Conservation (phyloP, 2,113 vertebrate species). For the Mesocricetus auratus region DNA sequence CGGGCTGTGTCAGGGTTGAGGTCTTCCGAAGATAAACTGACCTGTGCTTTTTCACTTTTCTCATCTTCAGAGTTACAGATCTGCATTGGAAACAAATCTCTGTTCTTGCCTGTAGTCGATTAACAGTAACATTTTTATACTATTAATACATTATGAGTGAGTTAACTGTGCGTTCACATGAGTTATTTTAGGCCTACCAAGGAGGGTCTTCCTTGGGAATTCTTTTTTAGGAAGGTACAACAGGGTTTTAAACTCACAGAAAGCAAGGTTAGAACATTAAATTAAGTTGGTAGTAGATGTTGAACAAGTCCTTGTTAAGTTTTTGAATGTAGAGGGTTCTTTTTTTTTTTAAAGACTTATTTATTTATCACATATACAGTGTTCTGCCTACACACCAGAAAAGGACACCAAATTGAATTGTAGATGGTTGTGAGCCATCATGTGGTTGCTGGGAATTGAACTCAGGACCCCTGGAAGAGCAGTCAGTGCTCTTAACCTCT, state of each 20-base stretch:
- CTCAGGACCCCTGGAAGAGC: too few species aligned
- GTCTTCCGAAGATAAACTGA: slow-evolving; percentile 31
- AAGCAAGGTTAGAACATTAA: slow-evolving; percentile 12
- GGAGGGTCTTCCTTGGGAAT: slow-evolving; percentile 1
- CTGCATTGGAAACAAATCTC: slow-evolving; percentile 45
- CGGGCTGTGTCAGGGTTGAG: slow-evolving; percentile 27
- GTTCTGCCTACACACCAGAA: too few species aligned
- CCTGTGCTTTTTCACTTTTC: neutral
- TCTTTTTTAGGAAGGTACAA: neutral
- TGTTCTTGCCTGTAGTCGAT: neutral
- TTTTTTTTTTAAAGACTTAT: too few species aligned
- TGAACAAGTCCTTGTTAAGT: slow-evolving; percentile 42
- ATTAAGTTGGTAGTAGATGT: neutral
- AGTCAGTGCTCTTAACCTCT: too few species aligned
- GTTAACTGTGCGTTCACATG: slow-evolving; percentile 4
- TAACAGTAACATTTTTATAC: slow-evolving; percentile 23
- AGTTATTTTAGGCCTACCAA: slow-evolving; percentile 47
- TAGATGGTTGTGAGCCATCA: too few species aligned
- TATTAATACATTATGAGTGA: slow-evolving; percentile 18
- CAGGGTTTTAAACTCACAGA: slow-evolving; percentile 10
- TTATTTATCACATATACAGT: too few species aligned
- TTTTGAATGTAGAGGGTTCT: neutral
- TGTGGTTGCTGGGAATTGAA: too few species aligned
- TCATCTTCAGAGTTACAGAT: neutral
- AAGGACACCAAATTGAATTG: too few species aligned